phyloP scores from a whole-genome alignment of 2,113 vertebrate genomes.

The Daboia siamensis region DNA sequence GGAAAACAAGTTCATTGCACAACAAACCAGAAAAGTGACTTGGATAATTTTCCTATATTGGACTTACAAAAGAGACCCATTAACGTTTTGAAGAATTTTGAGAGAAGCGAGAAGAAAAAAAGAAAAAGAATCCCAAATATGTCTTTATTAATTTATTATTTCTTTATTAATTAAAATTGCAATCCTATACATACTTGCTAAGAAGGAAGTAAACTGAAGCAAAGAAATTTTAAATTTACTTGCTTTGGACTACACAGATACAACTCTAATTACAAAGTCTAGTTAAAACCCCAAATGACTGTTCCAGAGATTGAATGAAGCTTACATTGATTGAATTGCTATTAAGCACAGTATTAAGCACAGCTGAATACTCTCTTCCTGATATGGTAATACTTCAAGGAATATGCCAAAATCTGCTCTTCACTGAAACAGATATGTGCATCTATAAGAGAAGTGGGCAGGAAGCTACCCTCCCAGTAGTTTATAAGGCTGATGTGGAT shows the following conservation, averaged over 20 bases:
- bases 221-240: background rate
- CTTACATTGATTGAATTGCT: background rate
- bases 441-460: background rate
- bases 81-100: background rate
- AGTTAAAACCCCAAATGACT: conserved; percentile 24
- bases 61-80: background rate
- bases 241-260: conserved; percentile 26
- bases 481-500: background rate
- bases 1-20: conserved; percentile 52
- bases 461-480: background rate
- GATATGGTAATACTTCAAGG: background rate
- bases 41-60: background rate
- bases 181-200: background rate
- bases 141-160: conserved; percentile 2
- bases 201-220: background rate
- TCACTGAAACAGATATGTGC: background rate
- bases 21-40: background rate
- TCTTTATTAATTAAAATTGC: background rate
- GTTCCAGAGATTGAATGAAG: background rate
- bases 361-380: background rate
- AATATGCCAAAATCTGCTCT: background rate
- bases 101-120: background rate
- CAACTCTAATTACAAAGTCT: conserved; percentile 41
- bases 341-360: too few relatives aligned
- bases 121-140: background rate